Base-by-base conservation (phyloP, 2,888 invertebrate genomes). In the Caenorhabditis sp. region DNA sequence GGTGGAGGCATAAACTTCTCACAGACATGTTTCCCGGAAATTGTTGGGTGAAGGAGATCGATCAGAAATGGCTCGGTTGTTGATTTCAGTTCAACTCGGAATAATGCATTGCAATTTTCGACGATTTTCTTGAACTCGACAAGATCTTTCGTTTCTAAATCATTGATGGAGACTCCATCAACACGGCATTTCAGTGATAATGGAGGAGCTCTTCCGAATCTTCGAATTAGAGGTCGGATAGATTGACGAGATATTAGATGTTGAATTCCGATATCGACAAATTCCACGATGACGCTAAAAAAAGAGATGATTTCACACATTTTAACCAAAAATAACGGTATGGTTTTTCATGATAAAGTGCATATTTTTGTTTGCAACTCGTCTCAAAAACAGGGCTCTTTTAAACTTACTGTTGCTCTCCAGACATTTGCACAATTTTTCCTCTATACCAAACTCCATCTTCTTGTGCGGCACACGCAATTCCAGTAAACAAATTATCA, bases 21-120 rank as follows among this genome's bases (percentile, higher is more conserved):
- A 20, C 73, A 73, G 1, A 73, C 73, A 26, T 73, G 68, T 10
- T 50, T 14, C 7, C 59, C 65, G 7, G 59, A 36, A 14, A 73
- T 43, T 12, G 73, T 73, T 17, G 73, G 73, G 57, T 73, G 73
- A n/a, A 58, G 65, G 17, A 73, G 36, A 31, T 73, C 65, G 27
- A 73, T 63, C 63, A 67, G 49, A 31, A 20, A 43, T 26, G 73
- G 73, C 43, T 73, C 73, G 25, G 59, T 59, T 2, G 38, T 5
- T 5, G 73, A 73, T 52, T 73, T 73, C 21, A 73, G 36, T 20
- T 73, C 73, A 21, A 73, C 68, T 1, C 73, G 68, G 21, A 73
- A 73, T 10, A 73, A 57, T 7, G 62, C 67, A 50, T 73, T 68
- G 43, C 73, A 73, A 1, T 49, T 25, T 17, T 53, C 53, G n/a